Evolutionary conservation across 2,113 vertebrate species (phyloP).

Genomic region (Vireo altiloquus): DNA sequence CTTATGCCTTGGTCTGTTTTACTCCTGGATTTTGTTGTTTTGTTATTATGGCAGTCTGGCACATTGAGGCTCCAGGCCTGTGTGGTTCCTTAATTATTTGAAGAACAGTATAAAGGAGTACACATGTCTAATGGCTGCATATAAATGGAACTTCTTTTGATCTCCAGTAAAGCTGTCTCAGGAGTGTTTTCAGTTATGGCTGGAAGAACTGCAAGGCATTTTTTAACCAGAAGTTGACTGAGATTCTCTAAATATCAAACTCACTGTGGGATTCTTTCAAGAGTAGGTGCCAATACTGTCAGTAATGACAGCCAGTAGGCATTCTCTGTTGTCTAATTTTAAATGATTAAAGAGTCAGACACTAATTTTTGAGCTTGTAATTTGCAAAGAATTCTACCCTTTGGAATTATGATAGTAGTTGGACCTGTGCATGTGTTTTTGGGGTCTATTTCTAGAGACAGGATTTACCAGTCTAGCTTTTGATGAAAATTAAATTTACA

Average conservation of each 20-base stretch:
- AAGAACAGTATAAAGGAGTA: neutral
- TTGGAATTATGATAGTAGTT: neutral
- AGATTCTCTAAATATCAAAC: neutral
- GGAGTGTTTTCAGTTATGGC: neutral
- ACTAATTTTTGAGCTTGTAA: neutral
- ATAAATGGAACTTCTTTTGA: neutral
- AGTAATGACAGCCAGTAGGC: neutral
- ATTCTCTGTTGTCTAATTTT: neutral
- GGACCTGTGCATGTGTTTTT: neutral
- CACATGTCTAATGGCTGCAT: neutral
- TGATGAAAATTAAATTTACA: neutral
- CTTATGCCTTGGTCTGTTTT: neutral
- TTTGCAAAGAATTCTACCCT: neutral
- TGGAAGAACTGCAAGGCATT: neutral
- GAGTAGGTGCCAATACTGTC: neutral
- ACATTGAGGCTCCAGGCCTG: neutral
- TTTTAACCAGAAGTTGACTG: neutral
- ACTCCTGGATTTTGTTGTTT: neutral
- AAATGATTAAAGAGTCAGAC: neutral
- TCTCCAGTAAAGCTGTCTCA: neutral
- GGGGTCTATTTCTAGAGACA: neutral
- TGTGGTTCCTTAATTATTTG: neutral
- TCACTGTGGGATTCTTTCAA: neutral
- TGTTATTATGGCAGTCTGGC: neutral
- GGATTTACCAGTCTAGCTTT: neutral